These are phyloP conservation scores for Anser brachyrhynchus DNA, from an alignment of 2,113 vertebrate species.

Conservation along the genomic window DNA sequence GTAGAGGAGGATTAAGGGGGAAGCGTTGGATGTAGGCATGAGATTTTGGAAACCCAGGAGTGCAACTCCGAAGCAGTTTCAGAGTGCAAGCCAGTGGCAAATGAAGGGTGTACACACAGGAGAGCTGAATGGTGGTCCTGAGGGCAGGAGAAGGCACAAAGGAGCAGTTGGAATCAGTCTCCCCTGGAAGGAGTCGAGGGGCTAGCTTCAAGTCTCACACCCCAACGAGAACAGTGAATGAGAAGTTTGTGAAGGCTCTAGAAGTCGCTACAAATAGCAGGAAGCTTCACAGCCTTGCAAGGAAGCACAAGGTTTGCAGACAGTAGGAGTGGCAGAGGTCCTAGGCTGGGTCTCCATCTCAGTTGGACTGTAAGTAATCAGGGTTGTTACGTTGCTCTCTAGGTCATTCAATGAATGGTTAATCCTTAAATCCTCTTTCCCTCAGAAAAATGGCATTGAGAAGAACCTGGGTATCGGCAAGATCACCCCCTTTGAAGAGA, in stretches of 20 bases:
- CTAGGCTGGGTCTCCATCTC: neutral
- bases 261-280: neutral
- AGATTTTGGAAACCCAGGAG: neutral
- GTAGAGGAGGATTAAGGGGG: neutral
- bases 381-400: neutral
- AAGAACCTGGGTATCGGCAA: constrained; percentile 96
- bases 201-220: neutral
- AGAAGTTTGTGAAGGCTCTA: neutral
- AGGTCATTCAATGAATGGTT: neutral
- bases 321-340: neutral
- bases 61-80: neutral
- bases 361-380: neutral
- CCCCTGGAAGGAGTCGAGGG: neutral
- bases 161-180: neutral
- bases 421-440: constrained; percentile 9
- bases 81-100: neutral
- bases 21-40: neutral
- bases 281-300: neutral
- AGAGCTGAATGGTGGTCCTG: neutral
- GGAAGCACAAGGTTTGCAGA: neutral
- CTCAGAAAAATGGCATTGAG: constrained; percentile 93
- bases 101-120: neutral
- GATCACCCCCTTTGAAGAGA: constrained; percentile 90
- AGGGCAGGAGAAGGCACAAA: neutral
- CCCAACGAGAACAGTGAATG: neutral